These are phyloP conservation scores for Cosmia pyralina DNA, from an alignment of 2,888 invertebrate genomes.

Conservation along the genomic window DNA sequence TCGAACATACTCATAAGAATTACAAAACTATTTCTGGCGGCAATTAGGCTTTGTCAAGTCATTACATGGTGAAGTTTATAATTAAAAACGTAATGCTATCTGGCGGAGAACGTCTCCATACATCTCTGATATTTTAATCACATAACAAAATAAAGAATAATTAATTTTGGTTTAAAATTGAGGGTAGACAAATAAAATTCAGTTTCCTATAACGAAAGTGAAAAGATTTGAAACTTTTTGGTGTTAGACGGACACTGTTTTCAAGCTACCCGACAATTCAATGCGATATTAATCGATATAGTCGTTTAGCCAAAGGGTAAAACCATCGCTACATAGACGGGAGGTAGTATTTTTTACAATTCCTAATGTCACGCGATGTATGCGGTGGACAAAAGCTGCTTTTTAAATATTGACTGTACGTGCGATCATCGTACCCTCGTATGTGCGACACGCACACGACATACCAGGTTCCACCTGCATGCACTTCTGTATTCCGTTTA, in stretches of 20 bases:
- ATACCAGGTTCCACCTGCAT: constrained; percentile 54
- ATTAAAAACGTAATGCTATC: constrained; percentile 12
- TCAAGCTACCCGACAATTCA: constrained; percentile 4
- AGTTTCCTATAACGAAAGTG: background rate
- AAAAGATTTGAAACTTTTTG: constrained; percentile 18
- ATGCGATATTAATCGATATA: constrained; percentile 22
- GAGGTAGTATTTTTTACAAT: constrained; percentile 47
- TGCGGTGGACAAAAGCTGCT: constrained; percentile 51
- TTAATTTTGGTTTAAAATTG: background rate
- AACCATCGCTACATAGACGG: constrained; percentile 28
- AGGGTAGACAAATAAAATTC: constrained; percentile 27
- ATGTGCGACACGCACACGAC: constrained; percentile 47
- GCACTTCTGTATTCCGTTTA: constrained; percentile 30
- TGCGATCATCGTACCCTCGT: constrained; percentile 35
- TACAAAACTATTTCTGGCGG: constrained; percentile 7
- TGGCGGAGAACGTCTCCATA: background rate
- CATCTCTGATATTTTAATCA: background rate
- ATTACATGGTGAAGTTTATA: constrained; percentile 10
- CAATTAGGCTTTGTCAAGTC: constrained; percentile 19
- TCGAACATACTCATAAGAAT: background rate
- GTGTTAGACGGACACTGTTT: background rate
- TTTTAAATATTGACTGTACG: constrained; percentile 59
- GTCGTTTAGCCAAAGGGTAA: constrained; percentile 46
- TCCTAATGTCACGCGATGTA: constrained; percentile 57
- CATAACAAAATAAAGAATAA: background rate